phyloP scores from a whole-genome alignment of 2,113 vertebrate species.

The Scytalopus superciliaris region DNA sequence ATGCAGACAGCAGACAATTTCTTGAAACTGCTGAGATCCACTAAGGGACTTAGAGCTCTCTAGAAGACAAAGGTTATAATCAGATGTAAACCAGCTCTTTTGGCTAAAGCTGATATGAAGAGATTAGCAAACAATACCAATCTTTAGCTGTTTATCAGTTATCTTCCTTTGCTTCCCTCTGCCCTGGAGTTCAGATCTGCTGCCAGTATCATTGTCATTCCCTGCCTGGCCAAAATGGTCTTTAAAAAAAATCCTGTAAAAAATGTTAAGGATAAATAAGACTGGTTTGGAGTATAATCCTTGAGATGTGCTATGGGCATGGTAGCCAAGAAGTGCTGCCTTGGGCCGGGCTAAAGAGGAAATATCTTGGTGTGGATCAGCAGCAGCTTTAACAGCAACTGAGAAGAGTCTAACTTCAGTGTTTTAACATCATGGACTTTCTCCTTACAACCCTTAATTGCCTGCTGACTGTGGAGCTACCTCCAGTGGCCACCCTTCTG shows the following conservation, averaged over 20 bases:
- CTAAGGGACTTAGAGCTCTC: background rate
- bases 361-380: background rate
- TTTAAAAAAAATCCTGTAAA: background rate
- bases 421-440: background rate
- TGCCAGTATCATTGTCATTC: background rate
- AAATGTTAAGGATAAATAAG: background rate
- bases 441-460: background rate
- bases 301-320: background rate
- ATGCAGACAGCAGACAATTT: slow-evolving; percentile 35
- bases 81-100: slow-evolving; percentile 16
- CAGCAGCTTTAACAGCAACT: background rate
- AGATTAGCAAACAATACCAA: background rate
- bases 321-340: background rate
- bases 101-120: background rate
- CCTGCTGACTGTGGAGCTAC: background rate
- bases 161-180: background rate
- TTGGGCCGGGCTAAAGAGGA: background rate
- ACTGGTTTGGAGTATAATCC: background rate
- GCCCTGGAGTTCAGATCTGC: background rate
- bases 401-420: background rate
- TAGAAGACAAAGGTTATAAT: slow-evolving; percentile 41
- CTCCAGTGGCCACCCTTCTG: background rate
- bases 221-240: background rate
- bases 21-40: slow-evolving; percentile 4
- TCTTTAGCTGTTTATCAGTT: background rate